Evolutionary conservation across 2,797 vertebrate genomes (phyloP), one percentile per base, ranked within the genome.

Genomic region (Acanthurus leucopareius): DNA sequence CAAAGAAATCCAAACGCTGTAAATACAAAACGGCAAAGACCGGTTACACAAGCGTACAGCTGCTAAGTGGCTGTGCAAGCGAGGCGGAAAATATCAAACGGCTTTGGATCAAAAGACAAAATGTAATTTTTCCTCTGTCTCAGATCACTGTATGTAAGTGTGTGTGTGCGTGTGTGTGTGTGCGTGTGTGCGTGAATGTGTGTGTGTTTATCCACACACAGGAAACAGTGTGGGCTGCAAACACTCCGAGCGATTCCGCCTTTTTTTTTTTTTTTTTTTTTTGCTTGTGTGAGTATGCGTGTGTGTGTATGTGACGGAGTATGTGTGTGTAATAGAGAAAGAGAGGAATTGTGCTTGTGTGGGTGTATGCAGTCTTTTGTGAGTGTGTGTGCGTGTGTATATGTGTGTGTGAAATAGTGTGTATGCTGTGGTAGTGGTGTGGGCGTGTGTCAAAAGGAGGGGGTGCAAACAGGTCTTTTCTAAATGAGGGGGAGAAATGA

Each of bases 41-140:
- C 80, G 85, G 87, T 91, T 91, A 88, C 79, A 91, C 82, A 91
- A 91, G 86, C 52, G 64, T 73, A 85, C 86, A 86, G 84, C 85
- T 87, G 86, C 87, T 88, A 87, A 90, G 90, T 90, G 86, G 83
- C 89, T 76, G 58, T 84, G 84, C 75, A 80, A 83, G 81, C 80
- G 80, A 90, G 84, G 86, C 77, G 52, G 75, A 90, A 80, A 79
- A 79, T 84, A 92, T 92, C 87, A 90, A 91, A 90, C 65, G 66
- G 83, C 77, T 87, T 88, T 84, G 88, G 89, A 91, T 91, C 84
- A 92, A 93, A 93, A 88, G 87, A 91, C 85, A 88, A 91, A 93
- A 91, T 89, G 81, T 86, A 88, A 85, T 88, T 92, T 92, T 87
- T 88, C 87, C 82, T 89, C 74, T 88, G 84, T 90, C 85, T 92